These are phyloP conservation scores for Channa striata DNA, from an alignment of 2,797 vertebrate genomes.

Conservation along the genomic window DNA sequence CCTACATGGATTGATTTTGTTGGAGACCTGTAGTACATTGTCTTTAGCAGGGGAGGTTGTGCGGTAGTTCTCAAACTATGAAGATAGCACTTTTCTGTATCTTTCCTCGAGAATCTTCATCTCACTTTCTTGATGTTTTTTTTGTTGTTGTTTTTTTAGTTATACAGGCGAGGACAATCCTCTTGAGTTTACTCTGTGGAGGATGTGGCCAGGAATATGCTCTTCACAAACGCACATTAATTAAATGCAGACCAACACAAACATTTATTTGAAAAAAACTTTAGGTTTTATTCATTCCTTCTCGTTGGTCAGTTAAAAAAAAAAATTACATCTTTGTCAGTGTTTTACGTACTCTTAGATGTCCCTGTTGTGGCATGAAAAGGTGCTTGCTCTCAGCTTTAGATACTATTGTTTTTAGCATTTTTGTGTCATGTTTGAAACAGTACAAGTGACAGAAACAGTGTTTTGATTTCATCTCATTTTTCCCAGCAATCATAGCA, in stretches of 20 bases:
- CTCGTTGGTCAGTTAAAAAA: constrained; percentile 1
- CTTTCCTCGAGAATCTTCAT: constrained; percentile 24
- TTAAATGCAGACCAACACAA: constrained; percentile 30
- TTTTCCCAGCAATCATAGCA: neutral
- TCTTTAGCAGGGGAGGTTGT: neutral
- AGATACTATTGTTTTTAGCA: neutral
- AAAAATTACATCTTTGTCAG: neutral
- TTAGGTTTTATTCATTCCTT: neutral
- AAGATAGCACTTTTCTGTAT: constrained; percentile 41
- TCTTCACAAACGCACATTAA: constrained; percentile 45
- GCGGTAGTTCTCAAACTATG: constrained; percentile 5
- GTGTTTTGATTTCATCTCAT: constrained; percentile 25
- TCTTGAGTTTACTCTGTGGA: constrained; percentile 59
- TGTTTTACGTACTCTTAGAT: constrained; percentile 12
- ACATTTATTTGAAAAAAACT: neutral
- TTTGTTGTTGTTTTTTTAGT: constrained; percentile 22
- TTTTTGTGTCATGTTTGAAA: constrained; percentile 22
- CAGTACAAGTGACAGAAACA: constrained; percentile 2
- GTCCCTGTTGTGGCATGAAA: constrained; percentile 25
- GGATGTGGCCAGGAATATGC: constrained; percentile 23
- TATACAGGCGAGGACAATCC: constrained; percentile 70
- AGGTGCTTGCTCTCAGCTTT: constrained; percentile 19
- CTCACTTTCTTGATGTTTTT: neutral
- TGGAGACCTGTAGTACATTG: constrained; percentile 24
- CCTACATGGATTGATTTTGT: constrained; percentile 44